Base-by-base conservation (phyloP, 2,888 invertebrate genomes). In the Eubasilissa splendida region DNA sequence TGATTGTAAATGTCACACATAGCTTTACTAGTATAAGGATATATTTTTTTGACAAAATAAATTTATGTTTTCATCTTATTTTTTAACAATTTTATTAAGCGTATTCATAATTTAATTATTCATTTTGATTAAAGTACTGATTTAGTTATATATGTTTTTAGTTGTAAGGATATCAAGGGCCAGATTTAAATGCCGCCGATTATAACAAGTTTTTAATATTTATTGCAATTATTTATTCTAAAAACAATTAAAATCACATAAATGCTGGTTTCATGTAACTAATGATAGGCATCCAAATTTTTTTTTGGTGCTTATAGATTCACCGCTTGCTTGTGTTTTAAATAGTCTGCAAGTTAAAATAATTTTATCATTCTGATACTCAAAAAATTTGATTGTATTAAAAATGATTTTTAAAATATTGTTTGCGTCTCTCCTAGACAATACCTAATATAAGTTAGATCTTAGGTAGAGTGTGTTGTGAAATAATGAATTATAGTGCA, bases 21-120 rank as follows among this genome's bases (percentile, higher is more conserved):
- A 70, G 70, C 70, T 70, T 70, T 70, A 70, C 53, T 68, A 50
- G 50, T 22, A 14, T 70, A 70, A 70, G 70, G 22, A 70, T 53
- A 53, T 70, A 70, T 70, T 70, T 68, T 68, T 70, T 22, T 54
- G 14, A 53, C 50, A 70, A 52, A 31, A 63, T 33, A 63, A 12
- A 11, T 63, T 63, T 7, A 33, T 33, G 31, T 33, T 33, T 63
- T 33, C 31, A 12, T 33, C 5, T 63, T 33, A 12, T 63, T 63
- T 5, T 63, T 63, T 63, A 63, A 63, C 33, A 63, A 63, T 33
- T 33, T 33, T 63, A 9, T 63, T 63, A 63, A 63, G n/a, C 12
- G 22, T 63, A 63, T 33, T 11, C 11, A 63, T 63, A 42, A 63
- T 31, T 33, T 7, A 33, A 63, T 63, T 31, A 33, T 63, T 63